A percentile compares a stretch with the other conserved stretches of the same genome.
Conservation (phyloP, 2,113 vertebrate species). For the Piprites chloris region DNA sequence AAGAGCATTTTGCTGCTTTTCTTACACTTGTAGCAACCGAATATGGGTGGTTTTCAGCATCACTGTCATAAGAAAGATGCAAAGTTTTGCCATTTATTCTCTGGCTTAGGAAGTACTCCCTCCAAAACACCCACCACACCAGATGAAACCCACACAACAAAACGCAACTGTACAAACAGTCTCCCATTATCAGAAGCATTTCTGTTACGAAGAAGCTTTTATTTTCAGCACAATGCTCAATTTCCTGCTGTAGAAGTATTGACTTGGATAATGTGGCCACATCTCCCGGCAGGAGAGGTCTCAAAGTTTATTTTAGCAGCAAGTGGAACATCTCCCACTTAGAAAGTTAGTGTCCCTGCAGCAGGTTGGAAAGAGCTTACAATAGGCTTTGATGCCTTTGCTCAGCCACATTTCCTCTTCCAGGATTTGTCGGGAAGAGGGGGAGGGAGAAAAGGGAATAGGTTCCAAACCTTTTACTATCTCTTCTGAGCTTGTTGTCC, state of each 20-base stretch:
- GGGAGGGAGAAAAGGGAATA: constrained; percentile 49
- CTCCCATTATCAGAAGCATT: not conserved
- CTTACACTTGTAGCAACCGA: not conserved
- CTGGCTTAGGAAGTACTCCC: not conserved
- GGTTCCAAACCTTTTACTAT: constrained; percentile 67
- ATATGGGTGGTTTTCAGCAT: accelerated
- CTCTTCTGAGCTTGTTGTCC: constrained; percentile 80
- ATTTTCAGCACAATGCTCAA: not conserved
- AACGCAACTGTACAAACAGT: not conserved
- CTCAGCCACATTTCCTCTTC: constrained; percentile 77
- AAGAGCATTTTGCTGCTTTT: not conserved
- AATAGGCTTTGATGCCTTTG: constrained; percentile 77
- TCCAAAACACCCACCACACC: not conserved
- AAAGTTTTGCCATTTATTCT: not conserved
- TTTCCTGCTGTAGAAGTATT: not conserved
- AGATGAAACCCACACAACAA: not conserved
- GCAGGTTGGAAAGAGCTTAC: constrained; percentile 63
- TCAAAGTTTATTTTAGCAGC: constrained; percentile 52
- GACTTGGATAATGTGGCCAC: not conserved
- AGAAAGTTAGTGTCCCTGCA: constrained; percentile 43
- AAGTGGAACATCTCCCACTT: constrained; percentile 48
- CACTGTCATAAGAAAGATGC: not conserved
- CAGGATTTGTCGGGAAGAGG: constrained; percentile 66
- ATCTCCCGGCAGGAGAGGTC: not conserved
- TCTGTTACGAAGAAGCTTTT: not conserved